Percentiles rank a stretch among this genome's conserved stretches.
phyloP scores from a whole-genome alignment of 2,888 invertebrate genomes.

The Prosopocoilus inquinatus region DNA sequence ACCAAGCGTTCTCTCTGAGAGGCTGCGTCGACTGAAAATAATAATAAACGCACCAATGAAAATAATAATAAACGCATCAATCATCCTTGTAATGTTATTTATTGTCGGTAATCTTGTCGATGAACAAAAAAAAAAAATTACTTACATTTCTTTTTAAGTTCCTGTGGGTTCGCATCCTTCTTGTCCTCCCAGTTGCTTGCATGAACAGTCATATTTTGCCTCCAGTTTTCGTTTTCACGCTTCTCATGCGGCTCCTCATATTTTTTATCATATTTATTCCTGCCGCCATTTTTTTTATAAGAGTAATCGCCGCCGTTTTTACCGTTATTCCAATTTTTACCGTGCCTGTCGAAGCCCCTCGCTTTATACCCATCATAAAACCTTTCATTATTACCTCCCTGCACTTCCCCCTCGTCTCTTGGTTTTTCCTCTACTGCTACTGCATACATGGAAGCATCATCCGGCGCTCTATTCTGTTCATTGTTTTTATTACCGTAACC shows the following conservation, averaged over 20 bases:
- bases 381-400: neutral
- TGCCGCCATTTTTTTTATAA: constrained; percentile 11
- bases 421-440: neutral
- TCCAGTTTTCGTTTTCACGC: constrained; percentile 10
- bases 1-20: constrained; percentile 82
- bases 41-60: too few species aligned
- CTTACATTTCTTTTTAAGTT: constrained; percentile 9
- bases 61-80: too few species aligned
- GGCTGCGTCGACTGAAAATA: constrained; percentile 53
- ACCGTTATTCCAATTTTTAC: constrained; percentile 33
- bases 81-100: too few species aligned
- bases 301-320: constrained; percentile 2
- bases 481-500: neutral
- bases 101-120: too few species aligned
- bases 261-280: constrained; percentile 18
- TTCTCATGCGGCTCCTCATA: neutral
- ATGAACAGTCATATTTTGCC: constrained; percentile 1
- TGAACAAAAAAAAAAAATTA: neutral
- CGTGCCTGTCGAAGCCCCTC: constrained; percentile 35
- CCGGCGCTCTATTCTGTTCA: neutral
- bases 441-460: neutral
- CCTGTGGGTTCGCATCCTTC: neutral
- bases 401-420: neutral
- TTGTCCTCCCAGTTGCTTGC: neutral
- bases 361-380: neutral